phyloP scores from a whole-genome alignment of 2,113 vertebrate genomes.

The Gallinago paraguaiae region DNA sequence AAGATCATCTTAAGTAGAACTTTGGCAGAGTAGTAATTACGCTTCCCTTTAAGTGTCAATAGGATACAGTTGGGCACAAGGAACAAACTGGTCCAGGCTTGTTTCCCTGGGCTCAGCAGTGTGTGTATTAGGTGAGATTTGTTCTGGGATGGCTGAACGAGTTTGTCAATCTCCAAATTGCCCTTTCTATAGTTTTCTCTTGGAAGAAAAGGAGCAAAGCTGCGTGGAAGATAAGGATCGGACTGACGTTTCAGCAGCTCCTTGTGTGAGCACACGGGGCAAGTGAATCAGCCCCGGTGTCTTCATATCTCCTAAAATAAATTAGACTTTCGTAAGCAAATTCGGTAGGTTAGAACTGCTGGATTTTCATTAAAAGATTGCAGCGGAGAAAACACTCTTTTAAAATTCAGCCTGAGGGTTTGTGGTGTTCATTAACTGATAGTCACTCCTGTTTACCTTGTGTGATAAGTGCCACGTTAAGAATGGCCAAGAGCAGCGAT shows the following conservation, averaged over 20 bases:
- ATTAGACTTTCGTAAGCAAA: neutral
- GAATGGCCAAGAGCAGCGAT: neutral
- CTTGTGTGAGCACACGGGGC: neutral
- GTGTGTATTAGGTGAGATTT: neutral
- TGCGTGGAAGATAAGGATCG: constrained; percentile 17
- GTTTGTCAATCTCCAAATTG: neutral
- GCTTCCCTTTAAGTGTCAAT: neutral
- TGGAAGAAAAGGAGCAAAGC: neutral
- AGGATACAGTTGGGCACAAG: neutral
- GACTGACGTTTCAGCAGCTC: constrained; percentile 22
- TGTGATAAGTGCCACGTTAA: neutral
- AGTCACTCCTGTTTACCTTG: constrained; percentile 47
- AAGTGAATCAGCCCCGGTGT: constrained; percentile 31
- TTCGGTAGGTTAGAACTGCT: neutral
- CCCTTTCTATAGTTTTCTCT: neutral
- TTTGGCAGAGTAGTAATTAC: neutral
- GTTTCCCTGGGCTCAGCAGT: constrained; percentile 36
- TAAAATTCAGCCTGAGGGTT: constrained; percentile 11
- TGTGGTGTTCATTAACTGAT: constrained; percentile 61
- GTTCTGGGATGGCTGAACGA: neutral
- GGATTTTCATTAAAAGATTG: constrained; percentile 19
- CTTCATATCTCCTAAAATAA: neutral
- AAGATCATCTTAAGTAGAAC: neutral
- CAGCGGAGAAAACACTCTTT: constrained; percentile 7
- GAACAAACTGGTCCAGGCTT: constrained; percentile 25